These are phyloP conservation scores for Channa argus DNA, from an alignment of 2,113 vertebrate species.

Conservation along the genomic window DNA sequence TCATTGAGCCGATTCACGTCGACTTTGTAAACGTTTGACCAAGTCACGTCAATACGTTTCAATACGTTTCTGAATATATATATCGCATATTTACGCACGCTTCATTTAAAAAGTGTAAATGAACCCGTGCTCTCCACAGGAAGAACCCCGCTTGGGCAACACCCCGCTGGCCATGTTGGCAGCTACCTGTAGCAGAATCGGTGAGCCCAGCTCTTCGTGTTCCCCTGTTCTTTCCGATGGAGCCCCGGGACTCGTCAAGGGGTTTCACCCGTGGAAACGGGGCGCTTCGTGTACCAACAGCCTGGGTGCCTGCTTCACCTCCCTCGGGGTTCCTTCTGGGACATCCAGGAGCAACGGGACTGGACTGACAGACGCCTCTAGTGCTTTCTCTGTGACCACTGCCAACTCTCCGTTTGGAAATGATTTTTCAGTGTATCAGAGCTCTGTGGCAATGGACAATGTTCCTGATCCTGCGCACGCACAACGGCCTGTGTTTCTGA, in stretches of 20 bases:
- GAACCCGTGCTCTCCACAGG: conserved; percentile 80
- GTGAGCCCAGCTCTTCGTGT: conserved; percentile 89
- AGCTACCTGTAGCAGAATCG: conserved; percentile 96
- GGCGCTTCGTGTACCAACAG: conserved; percentile 79
- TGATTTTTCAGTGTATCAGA: conserved; percentile 91
- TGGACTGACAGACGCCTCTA: conserved; percentile 85
- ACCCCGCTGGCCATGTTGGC: conserved; percentile 96
- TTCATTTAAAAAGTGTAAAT: not conserved
- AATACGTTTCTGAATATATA: too few relatives aligned
- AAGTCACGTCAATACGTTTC: too few relatives aligned
- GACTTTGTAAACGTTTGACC: too few relatives aligned
- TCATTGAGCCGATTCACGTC: too few relatives aligned
- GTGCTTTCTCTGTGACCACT: conserved; percentile 90
- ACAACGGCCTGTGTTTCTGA: conserved; percentile 89
- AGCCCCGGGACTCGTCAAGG: conserved; percentile 87
- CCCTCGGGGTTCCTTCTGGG: conserved; percentile 84
- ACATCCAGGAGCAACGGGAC: conserved; percentile 77
- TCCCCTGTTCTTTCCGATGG: conserved; percentile 87
- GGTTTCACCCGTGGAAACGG: conserved; percentile 93
- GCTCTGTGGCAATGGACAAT: conserved; percentile 69
- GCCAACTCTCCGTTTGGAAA: conserved; percentile 87
- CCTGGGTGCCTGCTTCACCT: conserved; percentile 81
- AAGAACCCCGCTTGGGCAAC: conserved; percentile 93
- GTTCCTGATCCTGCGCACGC: conserved; percentile 82
- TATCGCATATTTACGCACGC: conserved; percentile 42